Conservation (phyloP, 2,888 invertebrate genomes). For the Eugnorisma glareosa region DNA sequence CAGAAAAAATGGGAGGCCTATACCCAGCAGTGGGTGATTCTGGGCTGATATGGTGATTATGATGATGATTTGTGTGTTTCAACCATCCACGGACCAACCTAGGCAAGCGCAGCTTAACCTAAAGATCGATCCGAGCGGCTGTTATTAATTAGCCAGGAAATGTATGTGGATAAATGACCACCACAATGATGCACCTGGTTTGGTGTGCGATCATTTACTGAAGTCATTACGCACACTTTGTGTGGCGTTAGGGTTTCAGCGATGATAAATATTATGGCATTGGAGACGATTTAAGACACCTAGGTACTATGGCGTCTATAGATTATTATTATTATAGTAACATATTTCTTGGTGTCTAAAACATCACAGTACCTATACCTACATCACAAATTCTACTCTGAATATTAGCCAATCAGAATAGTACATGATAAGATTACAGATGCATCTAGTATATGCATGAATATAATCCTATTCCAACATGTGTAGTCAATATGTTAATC, state of each 20-base stretch:
- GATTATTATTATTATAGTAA: too few species aligned
- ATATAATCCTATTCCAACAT: constrained; percentile 27
- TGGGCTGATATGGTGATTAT: too few species aligned
- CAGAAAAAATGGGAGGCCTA: too few species aligned
- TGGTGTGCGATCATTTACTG: neutral
- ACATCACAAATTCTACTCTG: constrained; percentile 1
- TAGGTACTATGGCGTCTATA: neutral
- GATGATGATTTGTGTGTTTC: too few species aligned
- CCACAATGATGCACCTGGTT: neutral
- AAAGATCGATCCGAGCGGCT: too few species aligned
- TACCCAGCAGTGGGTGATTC: too few species aligned
- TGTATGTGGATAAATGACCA: too few species aligned
- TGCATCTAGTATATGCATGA: constrained; percentile 41
- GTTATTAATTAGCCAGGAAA: too few species aligned
- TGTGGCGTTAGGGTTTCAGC: neutral
- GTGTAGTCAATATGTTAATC: constrained; percentile 52
- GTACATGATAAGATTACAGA: constrained; percentile 29
- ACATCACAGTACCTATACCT: neutral
- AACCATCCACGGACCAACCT: too few species aligned
- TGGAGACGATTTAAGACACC: neutral
- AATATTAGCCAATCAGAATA: constrained; percentile 6
- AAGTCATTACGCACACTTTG: neutral
- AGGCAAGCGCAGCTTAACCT: too few species aligned
- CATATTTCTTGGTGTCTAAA: neutral
- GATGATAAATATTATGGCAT: neutral